phyloP scores from a whole-genome alignment of 2,797 vertebrate species.

The Stomatorhinus walkeri region DNA sequence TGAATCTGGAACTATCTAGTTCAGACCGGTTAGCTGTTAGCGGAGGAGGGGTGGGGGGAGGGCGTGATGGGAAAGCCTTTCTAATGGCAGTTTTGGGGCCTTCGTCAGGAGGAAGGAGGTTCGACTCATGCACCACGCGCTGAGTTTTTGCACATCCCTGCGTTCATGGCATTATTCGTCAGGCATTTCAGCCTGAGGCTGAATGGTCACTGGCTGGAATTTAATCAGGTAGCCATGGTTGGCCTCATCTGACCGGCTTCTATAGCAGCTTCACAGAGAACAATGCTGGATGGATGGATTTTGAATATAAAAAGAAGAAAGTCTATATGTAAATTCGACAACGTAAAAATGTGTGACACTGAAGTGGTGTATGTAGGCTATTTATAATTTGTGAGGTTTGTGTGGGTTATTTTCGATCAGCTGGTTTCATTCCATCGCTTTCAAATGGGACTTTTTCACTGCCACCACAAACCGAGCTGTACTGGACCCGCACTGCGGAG shows the following conservation, averaged over 20 bases:
- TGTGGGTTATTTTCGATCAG: not conserved
- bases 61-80: slow-evolving; percentile 17
- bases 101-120: not conserved
- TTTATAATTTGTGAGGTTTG: not conserved
- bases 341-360: not conserved
- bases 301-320: not conserved
- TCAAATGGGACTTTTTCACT: not conserved
- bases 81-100: not conserved
- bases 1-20: slow-evolving; percentile 74
- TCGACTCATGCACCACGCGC: not conserved
- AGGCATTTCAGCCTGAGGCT: not conserved
- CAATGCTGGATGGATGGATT: not conserved
- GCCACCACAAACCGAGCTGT: not conserved
- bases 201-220: not conserved
- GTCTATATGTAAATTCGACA: not conserved
- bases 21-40: slow-evolving; percentile 73
- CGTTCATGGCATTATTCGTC: not conserved
- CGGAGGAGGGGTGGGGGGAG: slow-evolving; percentile 50
- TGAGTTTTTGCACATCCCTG: not conserved
- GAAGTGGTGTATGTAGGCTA: not conserved
- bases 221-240: not conserved
- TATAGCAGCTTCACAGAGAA: not conserved
- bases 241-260: not conserved
- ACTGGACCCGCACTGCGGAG: not conserved
- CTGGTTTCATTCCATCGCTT: not conserved